Evolutionary conservation across 1,140 invertebrate species (phyloP).

Genomic region (Brachionus plicatilis): DNA sequence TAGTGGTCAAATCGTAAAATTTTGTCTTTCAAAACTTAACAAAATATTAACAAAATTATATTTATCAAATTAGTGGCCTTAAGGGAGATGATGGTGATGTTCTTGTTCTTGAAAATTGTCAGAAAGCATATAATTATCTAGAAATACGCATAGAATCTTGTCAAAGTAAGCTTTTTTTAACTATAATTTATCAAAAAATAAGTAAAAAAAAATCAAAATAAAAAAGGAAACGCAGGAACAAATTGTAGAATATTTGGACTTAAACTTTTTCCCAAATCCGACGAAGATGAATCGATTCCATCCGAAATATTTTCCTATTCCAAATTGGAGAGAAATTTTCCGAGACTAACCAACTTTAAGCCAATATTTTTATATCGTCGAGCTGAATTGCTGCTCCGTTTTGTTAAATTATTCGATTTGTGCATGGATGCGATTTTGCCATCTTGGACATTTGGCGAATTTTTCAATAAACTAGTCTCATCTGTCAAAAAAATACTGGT

Average conservation of each 20-base stretch:
- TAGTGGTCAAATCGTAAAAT: conserved; percentile 49
- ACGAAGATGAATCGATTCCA: conserved; percentile 9
- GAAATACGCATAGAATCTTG: conserved; percentile 39
- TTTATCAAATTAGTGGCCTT: background rate
- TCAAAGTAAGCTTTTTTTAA: background rate
- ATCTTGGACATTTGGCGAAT: conserved; percentile 35
- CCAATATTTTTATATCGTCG: conserved; percentile 17
- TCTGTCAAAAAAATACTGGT: conserved; percentile 50
- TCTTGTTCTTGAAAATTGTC: conserved; percentile 48
- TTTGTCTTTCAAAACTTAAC: background rate
- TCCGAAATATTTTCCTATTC: background rate
- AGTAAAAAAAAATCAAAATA: background rate
- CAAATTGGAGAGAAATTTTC: conserved; percentile 6
- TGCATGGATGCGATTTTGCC: conserved; percentile 35
- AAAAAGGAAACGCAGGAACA: background rate
- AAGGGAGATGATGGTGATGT: conserved; percentile 43
- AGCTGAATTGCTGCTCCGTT: background rate
- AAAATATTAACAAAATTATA: background rate
- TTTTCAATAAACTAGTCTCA: conserved; percentile 40
- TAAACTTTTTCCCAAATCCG: background rate
- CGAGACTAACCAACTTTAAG: conserved; percentile 1
- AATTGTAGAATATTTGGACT: conserved; percentile 24
- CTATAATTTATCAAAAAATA: background rate
- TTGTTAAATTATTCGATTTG: conserved; percentile 21
- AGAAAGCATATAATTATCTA: conserved; percentile 45